A percentile compares a stretch with the other conserved stretches of the same genome.
Conservation (phyloP, 2,797 vertebrate species). For the Sphaeramia orbicularis region DNA sequence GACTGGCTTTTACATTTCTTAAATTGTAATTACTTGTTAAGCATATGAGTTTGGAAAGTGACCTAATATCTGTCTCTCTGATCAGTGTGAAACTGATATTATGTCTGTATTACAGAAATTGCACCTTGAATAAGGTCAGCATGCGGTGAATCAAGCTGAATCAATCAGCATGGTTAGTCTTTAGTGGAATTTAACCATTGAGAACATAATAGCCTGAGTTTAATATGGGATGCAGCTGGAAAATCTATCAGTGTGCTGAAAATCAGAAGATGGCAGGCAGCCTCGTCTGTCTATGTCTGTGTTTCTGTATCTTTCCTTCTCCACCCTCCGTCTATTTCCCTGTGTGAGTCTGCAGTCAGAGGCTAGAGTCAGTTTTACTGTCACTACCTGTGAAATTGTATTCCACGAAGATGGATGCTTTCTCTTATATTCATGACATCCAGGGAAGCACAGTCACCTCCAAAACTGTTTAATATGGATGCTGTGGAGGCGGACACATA, state of each 20-base stretch:
- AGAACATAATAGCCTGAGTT: conserved; percentile 74
- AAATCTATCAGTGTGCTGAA: conserved; percentile 68
- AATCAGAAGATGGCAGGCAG: conserved; percentile 75
- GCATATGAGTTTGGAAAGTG: conserved; percentile 64
- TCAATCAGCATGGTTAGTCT: conserved; percentile 82
- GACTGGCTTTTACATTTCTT: conserved; percentile 54
- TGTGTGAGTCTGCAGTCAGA: conserved; percentile 71
- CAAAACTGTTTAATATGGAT: conserved; percentile 85
- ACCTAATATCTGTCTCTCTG: conserved; percentile 71
- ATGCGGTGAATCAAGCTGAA: conserved; percentile 79
- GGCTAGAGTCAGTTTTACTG: conserved; percentile 82
- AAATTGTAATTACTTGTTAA: conserved; percentile 71
- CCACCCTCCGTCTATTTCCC: conserved; percentile 70
- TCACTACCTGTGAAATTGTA: conserved; percentile 89
- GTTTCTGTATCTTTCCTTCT: conserved; percentile 67
- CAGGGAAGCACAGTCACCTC: conserved; percentile 86
- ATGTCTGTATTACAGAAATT: conserved; percentile 67
- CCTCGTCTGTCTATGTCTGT: conserved; percentile 70
- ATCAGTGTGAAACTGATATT: conserved; percentile 74
- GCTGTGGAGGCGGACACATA: conserved; percentile 70
- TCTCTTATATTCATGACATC: conserved; percentile 88
- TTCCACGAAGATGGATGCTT: conserved; percentile 87
- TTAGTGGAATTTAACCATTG: conserved; percentile 78
- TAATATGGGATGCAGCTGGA: conserved; percentile 76
- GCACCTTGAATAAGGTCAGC: conserved; percentile 69